Evolutionary conservation across 2,888 invertebrate genomes (phyloP), one percentile per base, ranked within the genome.

Genomic region (Nudaria mundana): DNA sequence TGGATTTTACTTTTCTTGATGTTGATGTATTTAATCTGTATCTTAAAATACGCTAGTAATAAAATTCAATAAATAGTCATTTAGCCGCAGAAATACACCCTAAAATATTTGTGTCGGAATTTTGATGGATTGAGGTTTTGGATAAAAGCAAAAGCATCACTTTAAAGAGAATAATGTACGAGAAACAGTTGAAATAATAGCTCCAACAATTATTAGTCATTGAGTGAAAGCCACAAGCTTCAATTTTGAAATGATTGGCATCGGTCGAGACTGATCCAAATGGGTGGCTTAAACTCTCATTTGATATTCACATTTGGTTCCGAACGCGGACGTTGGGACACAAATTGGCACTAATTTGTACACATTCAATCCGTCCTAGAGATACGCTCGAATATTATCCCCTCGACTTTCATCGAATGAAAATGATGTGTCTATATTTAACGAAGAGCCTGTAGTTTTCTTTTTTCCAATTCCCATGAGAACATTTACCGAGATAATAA

Each of bases 251-350:
- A 77, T 81, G 76, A 83, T 82, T 76, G 81, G 75, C 76, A 71
- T 69, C 66, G 61, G 66, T 63, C 63, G 76, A 74, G 77, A 76
- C 80, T 81, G 78, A 84, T 85, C 79, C 79, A 76, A 83, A 82
- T 80, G 75, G 73, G 71, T 70, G 67, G 81, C 76, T 82, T 81
- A 81, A 83, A 81, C 64, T 77, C 78, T 84, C 82, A 84, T 84
- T 82, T 79, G 71, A 81, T 83, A 85, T 86, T 86, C 83, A 81
- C 80, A 77, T 83, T 81, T 71, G 74, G 70, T 74, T 48, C 66
- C 68, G 62, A 76, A 70, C 66, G 75, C 58, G 60, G 71, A 61
- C 67, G 67, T 54, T 61, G 63, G 59, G 63, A 71, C 49, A 62
- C 74, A 80, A 82, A 84, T 85, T 82, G 77, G 73, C 68, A 64